These are phyloP conservation scores for Tuberolachnus salignus DNA, from an alignment of 2,888 invertebrate species.

Conservation along the genomic window DNA sequence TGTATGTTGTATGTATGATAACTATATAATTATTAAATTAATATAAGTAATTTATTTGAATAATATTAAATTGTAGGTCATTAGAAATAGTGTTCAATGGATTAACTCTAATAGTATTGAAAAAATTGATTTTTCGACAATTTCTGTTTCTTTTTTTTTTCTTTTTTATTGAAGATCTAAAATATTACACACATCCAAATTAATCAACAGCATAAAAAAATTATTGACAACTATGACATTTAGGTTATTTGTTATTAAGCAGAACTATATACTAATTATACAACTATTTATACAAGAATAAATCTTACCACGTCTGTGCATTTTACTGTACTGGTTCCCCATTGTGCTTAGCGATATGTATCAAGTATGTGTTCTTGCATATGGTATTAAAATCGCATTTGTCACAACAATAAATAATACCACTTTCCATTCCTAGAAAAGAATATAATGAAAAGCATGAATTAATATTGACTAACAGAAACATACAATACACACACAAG, in stretches of 20 bases:
- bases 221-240: background rate
- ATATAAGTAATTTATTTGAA: no score
- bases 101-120: constrained; percentile 47
- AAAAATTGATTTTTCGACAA: background rate
- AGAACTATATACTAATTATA: no score
- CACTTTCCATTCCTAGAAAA: constrained; percentile 64
- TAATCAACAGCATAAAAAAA: background rate
- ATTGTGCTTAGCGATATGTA: constrained; percentile 58
- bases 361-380: constrained; percentile 58
- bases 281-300: no score
- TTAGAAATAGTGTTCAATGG: constrained; percentile 30
- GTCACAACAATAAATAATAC: constrained; percentile 59
- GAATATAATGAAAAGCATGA: background rate
- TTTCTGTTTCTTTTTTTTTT: constrained; percentile 35
- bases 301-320: constrained; percentile 32
- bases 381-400: constrained; percentile 59
- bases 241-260: no score
- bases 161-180: constrained; percentile 44
- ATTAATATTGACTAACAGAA: no score
- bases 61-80: no score
- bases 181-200: background rate
- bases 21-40: no score
- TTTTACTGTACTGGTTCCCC: constrained; percentile 8
- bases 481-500: no score
- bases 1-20: no score